Evolutionary conservation across 2,888 invertebrate species (phyloP), one percentile per base, ranked within the genome.

Genomic region (Cantharis rustica): DNA sequence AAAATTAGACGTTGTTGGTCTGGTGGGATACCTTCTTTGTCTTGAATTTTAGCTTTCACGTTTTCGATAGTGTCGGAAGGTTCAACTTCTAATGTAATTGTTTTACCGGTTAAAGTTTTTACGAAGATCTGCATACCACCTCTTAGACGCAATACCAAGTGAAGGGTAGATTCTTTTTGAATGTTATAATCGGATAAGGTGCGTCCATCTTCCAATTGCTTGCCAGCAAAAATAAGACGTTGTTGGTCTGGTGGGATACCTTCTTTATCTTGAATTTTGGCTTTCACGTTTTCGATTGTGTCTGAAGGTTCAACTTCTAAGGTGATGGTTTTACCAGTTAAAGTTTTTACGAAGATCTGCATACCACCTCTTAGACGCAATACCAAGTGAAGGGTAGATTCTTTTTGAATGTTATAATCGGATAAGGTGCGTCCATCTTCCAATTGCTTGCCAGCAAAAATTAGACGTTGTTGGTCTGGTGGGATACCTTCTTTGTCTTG

Each of bases 401-500:
- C 96, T 88, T 96, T 96, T 87, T 97, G 96, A 85, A 96, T 96
- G 86, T 96, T 96, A 88, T 96, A 96, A 88, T 97, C 96, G 1
- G 86, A 86, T 75, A 90, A 88, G 84, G 90, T 90, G 11, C 86
- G 81, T 0, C 86, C 86, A 80, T 87, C 86, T 82, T 87, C 86
- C 9, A 87, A 69, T 88, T 97, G 97, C 89, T 96, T 97, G 78
- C 97, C 97, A 85, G 96, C 96, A 86, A 96, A 96, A 87, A 96
- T 96, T 84, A 96, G 90, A 87, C 96, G 92, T 87, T 96, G 96
- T 87, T 96, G 95, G 88, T 96, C 96, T 83, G 96, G 96, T 0
- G 96, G 96, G 83, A 96, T 96, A 71, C 96, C 96, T 87, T 96
- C 96, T 88, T 96, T 96, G 83, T 96, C 95, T 86, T 96, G 95